A percentile compares a stretch with the other conserved stretches of the same genome.
phyloP scores from a whole-genome alignment of 2,113 vertebrate species.

The Herpetotheres cachinnans region DNA sequence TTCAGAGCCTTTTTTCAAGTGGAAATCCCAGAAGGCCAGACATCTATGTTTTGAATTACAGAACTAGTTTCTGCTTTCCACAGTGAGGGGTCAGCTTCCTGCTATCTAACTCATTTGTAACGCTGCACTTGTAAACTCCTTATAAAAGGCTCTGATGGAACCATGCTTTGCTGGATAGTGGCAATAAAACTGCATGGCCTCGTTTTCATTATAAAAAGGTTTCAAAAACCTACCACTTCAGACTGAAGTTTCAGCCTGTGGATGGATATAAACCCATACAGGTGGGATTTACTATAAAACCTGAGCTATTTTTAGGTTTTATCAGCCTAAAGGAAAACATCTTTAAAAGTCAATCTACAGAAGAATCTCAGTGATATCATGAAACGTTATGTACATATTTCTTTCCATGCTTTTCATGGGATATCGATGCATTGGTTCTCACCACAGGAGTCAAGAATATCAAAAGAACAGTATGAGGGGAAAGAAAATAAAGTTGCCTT shows the following conservation, averaged over 20 bases:
- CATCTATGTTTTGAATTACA: neutral
- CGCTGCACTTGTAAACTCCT: slow-evolving; percentile 13
- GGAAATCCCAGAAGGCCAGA: neutral
- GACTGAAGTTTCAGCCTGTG: neutral
- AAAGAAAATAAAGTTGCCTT: slow-evolving; percentile 1
- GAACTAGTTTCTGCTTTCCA: slow-evolving; percentile 4
- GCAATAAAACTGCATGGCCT: neutral
- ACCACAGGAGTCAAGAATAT: slow-evolving; percentile 4
- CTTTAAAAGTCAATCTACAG: neutral
- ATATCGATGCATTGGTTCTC: neutral
- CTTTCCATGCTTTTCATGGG: neutral
- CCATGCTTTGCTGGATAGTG: neutral
- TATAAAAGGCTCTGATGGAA: slow-evolving; percentile 33
- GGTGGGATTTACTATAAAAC: neutral
- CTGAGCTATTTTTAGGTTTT: neutral
- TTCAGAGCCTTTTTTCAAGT: neutral
- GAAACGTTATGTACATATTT: neutral
- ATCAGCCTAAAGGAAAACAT: neutral
- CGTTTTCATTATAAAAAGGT: neutral
- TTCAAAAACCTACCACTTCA: neutral
- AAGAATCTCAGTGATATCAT: neutral
- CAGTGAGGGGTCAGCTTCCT: slow-evolving; percentile 29
- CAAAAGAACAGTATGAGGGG: slow-evolving; percentile 1
- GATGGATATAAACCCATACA: neutral
- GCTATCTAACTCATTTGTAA: slow-evolving; percentile 55